A percentile compares a stretch with the other conserved stretches of the same genome.
phyloP scores from a whole-genome alignment of 2,113 vertebrate species.

The Holacanthus passer region DNA sequence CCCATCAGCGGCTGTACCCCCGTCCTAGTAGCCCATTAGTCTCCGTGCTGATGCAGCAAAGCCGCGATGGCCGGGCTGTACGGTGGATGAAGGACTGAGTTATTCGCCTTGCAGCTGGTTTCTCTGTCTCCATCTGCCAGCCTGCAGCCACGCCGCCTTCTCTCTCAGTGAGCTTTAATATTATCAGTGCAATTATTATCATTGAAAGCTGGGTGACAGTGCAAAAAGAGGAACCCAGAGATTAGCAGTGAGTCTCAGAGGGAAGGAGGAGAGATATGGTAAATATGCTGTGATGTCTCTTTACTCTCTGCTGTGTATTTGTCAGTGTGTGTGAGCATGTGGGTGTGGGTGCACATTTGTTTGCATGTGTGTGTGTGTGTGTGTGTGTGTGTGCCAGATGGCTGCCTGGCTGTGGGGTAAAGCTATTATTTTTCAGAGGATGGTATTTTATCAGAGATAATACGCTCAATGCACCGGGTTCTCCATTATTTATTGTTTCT shows the following conservation, averaged over 20 bases:
- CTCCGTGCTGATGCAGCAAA: constrained; percentile 67
- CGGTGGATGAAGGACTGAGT: constrained; percentile 41
- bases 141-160: constrained; percentile 23
- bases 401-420: constrained; percentile 63
- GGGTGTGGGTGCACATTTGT: constrained; percentile 52
- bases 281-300: constrained; percentile 57
- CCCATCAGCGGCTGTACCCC: constrained; percentile 55
- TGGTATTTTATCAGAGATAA: constrained; percentile 72
- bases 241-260: constrained; percentile 46
- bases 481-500: constrained; percentile 77
- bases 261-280: constrained; percentile 34
- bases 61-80: constrained; percentile 37
- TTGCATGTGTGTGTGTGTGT: constrained; percentile 14
- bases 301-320: constrained; percentile 58
- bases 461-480: constrained; percentile 54
- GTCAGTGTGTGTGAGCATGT: constrained; percentile 36
- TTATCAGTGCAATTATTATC: constrained; percentile 60
- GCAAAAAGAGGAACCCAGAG: constrained; percentile 34
- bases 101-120: constrained; percentile 44
- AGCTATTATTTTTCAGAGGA: constrained; percentile 74
- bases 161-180: constrained; percentile 42
- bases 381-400: constrained; percentile 43
- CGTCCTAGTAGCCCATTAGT: constrained; percentile 57
- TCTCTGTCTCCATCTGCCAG: constrained; percentile 41
- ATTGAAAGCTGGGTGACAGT: constrained; percentile 50